Percentiles rank a stretch among this genome's conserved stretches.
These are phyloP conservation scores for Drosophila nigromelanica DNA, from an alignment of 1,140 invertebrate species.

Conservation along the genomic window DNA sequence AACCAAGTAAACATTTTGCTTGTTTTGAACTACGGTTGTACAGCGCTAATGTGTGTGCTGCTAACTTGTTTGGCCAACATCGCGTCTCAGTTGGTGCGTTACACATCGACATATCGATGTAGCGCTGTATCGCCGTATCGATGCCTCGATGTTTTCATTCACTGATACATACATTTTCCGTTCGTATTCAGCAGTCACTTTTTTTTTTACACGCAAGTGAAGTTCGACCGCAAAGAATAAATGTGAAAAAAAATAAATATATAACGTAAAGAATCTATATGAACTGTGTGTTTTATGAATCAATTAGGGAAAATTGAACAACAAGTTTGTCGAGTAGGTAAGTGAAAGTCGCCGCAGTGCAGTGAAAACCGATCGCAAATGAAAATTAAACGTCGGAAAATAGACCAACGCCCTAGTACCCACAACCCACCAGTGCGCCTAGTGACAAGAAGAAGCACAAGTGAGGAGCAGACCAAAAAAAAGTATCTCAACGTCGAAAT, in stretches of 20 bases:
- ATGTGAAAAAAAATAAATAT: constrained; percentile 60
- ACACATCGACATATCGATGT: background rate
- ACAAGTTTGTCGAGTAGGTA: constrained; percentile 75
- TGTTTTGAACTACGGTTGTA: too few relatives aligned
- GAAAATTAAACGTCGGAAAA: constrained; percentile 52
- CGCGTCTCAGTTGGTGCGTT: too few relatives aligned
- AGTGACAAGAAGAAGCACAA: constrained; percentile 22
- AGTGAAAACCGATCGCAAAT: constrained; percentile 47
- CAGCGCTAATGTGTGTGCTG: constrained; percentile 1
- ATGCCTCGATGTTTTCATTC: constrained; percentile 54
- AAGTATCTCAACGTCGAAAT: constrained; percentile 65
- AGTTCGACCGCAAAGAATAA: constrained; percentile 73
- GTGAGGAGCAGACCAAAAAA: constrained; percentile 43
- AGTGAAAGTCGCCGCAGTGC: constrained; percentile 55
- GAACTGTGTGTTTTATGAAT: constrained; percentile 74
- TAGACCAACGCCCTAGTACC: constrained; percentile 72
- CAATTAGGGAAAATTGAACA: constrained; percentile 68
- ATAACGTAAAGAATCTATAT: constrained; percentile 70
- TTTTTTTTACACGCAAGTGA: constrained; percentile 72
- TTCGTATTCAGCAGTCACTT: constrained; percentile 58
- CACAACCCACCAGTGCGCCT: constrained; percentile 29
- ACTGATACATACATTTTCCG: constrained; percentile 74
- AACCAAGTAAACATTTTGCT: too few relatives aligned
- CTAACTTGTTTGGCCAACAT: constrained; percentile 14
- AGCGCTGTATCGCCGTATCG: background rate